A percentile compares a stretch with the other conserved stretches of the same genome.
These are phyloP conservation scores for Pseudomyrmex cubaensis DNA, from an alignment of 1,140 invertebrate species.

Conservation along the genomic window DNA sequence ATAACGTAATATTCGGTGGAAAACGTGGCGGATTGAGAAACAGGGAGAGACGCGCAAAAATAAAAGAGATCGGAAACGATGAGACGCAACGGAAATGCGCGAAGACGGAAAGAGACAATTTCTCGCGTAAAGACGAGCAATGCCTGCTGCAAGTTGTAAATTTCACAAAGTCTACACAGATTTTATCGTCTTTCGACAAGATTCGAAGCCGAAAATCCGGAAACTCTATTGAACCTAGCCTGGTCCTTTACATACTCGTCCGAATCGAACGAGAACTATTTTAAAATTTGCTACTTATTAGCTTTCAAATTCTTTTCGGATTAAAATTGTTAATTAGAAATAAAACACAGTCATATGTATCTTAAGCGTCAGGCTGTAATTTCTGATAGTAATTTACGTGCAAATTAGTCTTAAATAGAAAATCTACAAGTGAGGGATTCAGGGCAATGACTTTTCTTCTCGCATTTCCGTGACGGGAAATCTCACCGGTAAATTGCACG, in stretches of 20 bases:
- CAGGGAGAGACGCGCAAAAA: not conserved
- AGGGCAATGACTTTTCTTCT: not conserved
- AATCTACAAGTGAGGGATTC: conserved; percentile 8
- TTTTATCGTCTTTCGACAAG: conserved; percentile 21
- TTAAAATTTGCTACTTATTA: too few relatives aligned
- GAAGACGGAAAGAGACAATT: not conserved
- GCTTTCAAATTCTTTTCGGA: too few relatives aligned
- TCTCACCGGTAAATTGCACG: conserved; percentile 32
- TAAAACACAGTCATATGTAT: too few relatives aligned
- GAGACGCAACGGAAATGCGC: not conserved
- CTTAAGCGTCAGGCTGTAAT: too few relatives aligned
- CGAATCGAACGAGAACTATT: too few relatives aligned
- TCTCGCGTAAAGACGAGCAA: not conserved
- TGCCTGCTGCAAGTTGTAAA: conserved; percentile 10
- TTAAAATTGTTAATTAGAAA: too few relatives aligned
- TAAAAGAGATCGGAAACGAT: not conserved
- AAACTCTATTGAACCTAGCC: conserved; percentile 2
- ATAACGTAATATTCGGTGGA: not conserved
- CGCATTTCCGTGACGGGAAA: conserved; percentile 23
- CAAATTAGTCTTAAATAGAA: too few relatives aligned
- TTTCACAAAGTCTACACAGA: not conserved
- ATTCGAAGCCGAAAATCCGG: conserved; percentile 22
- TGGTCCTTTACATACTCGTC: not conserved
- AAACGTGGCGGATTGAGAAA: not conserved
- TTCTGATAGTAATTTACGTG: too few relatives aligned